These are phyloP conservation scores for Xanthorhoe spadicearia DNA, from an alignment of 2,888 invertebrate species.

Conservation along the genomic window DNA sequence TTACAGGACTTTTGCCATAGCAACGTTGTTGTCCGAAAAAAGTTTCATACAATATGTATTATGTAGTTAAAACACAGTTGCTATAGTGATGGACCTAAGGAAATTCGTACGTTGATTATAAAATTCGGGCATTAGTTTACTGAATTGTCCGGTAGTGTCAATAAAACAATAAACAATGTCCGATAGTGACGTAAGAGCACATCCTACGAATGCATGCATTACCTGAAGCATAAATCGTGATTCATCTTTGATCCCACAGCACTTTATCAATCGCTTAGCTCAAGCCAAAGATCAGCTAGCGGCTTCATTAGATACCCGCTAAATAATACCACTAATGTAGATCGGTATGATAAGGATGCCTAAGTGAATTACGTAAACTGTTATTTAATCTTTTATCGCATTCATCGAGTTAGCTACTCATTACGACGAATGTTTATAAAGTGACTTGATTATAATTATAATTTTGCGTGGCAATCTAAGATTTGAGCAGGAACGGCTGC, in stretches of 20 bases:
- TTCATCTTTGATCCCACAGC: constrained; percentile 38
- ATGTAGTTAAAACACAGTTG: too few species aligned
- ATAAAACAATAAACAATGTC: constrained; percentile 10
- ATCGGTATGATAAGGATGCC: constrained; percentile 54
- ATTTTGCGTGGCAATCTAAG: neutral
- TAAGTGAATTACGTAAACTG: constrained; percentile 63
- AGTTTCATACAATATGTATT: too few species aligned
- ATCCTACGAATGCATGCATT: constrained; percentile 17
- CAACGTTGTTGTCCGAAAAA: too few species aligned
- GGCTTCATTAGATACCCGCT: constrained; percentile 55
- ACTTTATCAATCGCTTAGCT: constrained; percentile 48
- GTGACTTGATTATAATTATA: constrained; percentile 23
- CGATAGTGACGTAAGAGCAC: constrained; percentile 16
- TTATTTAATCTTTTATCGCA: constrained; percentile 59
- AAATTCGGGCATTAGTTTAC: too few species aligned
- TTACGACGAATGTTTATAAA: constrained; percentile 49
- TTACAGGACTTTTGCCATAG: too few species aligned
- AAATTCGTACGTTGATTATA: too few species aligned
- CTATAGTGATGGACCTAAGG: too few species aligned
- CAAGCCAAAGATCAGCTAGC: constrained; percentile 48
- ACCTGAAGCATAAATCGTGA: constrained; percentile 29
- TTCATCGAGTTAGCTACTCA: constrained; percentile 51
- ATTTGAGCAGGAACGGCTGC: too few species aligned
- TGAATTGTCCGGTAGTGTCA: neutral
- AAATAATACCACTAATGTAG: constrained; percentile 58